Conservation (phyloP, 2,888 invertebrate genomes). For the Drosophila demipolita region DNA sequence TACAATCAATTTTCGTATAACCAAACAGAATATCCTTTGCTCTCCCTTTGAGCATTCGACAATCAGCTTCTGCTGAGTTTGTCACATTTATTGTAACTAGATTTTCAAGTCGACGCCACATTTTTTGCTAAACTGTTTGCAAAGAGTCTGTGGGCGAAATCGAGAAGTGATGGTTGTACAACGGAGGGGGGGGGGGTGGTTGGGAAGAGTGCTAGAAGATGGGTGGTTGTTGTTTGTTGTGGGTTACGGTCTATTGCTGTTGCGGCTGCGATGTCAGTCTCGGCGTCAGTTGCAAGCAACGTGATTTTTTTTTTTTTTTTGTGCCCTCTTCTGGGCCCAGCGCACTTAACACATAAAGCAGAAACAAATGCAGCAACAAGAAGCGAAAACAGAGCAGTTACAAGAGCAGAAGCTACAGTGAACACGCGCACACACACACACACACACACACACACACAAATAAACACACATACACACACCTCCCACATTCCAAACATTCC, state of each 20-base stretch:
- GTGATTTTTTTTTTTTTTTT: constrained; percentile 46
- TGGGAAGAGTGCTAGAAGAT: background rate
- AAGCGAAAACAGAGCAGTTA: constrained; percentile 16
- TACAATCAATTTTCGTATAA: background rate
- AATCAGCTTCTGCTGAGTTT: constrained; percentile 26
- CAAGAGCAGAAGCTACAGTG: constrained; percentile 19
- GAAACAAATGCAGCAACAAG: constrained; percentile 51
- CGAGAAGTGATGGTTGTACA: background rate
- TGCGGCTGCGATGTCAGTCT: constrained; percentile 60
- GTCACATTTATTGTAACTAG: constrained; percentile 68
- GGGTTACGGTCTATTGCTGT: constrained; percentile 31
- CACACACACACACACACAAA: no score
- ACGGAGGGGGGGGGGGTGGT: no score
- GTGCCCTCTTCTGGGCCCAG: constrained; percentile 68
- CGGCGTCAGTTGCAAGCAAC: constrained; percentile 57
- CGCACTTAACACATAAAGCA: constrained; percentile 83
- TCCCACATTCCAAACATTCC: background rate
- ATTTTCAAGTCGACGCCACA: constrained; percentile 48
- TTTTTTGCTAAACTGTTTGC: constrained; percentile 42
- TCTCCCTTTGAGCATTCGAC: background rate
- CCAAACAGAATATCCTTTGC: background rate
- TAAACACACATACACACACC: background rate
- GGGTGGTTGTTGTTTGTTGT: background rate
- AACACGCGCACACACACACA: background rate
- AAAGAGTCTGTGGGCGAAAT: background rate